Base-by-base conservation (phyloP, 2,113 vertebrate species). In the Myotis brandtii region DNA sequence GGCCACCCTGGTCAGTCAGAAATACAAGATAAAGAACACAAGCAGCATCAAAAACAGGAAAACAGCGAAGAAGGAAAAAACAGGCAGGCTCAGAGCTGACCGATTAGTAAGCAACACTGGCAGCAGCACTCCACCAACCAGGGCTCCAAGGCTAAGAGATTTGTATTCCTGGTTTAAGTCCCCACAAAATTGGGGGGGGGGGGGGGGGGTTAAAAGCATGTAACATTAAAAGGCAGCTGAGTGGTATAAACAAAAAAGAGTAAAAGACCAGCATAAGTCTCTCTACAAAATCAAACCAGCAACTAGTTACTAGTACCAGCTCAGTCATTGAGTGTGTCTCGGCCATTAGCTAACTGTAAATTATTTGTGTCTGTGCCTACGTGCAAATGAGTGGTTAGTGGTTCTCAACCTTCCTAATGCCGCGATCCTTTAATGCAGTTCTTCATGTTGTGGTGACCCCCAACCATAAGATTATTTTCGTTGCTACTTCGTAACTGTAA, bases 381-480 rank as follows among this genome's bases (percentile, higher is more conserved):
- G 2, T 46, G 86, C 84, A 95, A 87, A 86, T 59, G 50, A 94
- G n/a, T 56, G n/a, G 21, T 21, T 64, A 72, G 69, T 95, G 43
- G 43, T 43, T 43, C 43, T 43, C 43, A 43, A 43, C 43, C 43
- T 43, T 43, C 43, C 43, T 43, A 43, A 43, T 43, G 43, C 43
- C 43, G 43, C 43, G 43, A 43, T 43, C 43, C 43, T 43, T 43
- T 43, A 43, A 43, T 43, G 8, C 43, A 43, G 43, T 43, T 43
- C 43, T 7, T 43, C 43, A 43, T 43, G 43, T 43, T 43, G 43
- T 43, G 43, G 43, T 43, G 6, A 43, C 43, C 6, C 43, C 43
- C 43, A 43, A 43, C 7, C 43, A 43, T 43, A 43, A 43, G 1
- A 43, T 43, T 43, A 43, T 43, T 43, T 43, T 43, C 43, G 43